Evolutionary conservation across 2,888 invertebrate species (phyloP), one percentile per base, ranked within the genome.

Genomic region (Watsonalla cultraria): DNA sequence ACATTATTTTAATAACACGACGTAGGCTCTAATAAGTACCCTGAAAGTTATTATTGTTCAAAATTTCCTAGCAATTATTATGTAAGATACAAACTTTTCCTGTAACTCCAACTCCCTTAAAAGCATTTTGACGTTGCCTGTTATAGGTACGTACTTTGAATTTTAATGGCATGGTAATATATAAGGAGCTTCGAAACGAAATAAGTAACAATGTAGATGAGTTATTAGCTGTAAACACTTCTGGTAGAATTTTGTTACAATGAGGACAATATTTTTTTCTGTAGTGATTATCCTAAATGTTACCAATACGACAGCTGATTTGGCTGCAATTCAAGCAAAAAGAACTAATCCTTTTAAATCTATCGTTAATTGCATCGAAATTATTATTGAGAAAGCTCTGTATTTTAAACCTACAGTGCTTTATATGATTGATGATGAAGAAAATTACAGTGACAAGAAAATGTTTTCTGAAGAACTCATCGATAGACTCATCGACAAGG

Each of bases 371-470:
- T 76, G 76, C 47, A 57, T 76, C 33, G 56, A 55, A 45, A 55
- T 55, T 37, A 60, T 76, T 35, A 59, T 63, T 55, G 11, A 59
- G 15, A 53, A 15, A 5, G 60, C 60, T 56, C 42, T 66, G 6
- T 49, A 54, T 13, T 72, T 60, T 51, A 65, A 47, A 51, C 64
- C 71, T 6, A 72, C 70, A 6, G 56, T 65, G 8, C 53, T 65
- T 8, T 57, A 37, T 5, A 13, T 78, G 46, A 54, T 66, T 35
- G 49, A 59, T 34, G 51, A 42, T 54, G 24, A 51, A 33, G 34
- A 51, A 39, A 50, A 56, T 51, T 48, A 46, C 5, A 7, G 35
- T 35, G 9, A 52, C 33, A 51, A 64, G 57, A 52, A 64, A 42
- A 14, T 24, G 13, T 62, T 78, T 58, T 48, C 55, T 8, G 55